Evolutionary conservation across 2,797 vertebrate genomes (phyloP).

Genomic region (Mastacembelus armatus): DNA sequence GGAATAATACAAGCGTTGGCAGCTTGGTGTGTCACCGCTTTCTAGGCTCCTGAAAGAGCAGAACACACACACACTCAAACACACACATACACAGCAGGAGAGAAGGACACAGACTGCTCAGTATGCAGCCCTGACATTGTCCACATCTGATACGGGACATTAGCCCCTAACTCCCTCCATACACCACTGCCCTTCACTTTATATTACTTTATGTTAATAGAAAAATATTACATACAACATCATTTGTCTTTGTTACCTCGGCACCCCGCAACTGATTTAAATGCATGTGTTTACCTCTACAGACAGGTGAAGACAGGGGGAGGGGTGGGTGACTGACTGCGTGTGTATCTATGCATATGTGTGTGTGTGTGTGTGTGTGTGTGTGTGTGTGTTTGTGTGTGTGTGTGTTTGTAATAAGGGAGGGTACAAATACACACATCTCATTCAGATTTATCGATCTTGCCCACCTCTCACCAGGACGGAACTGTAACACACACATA

Average conservation of each 20-base stretch:
- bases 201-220: constrained; percentile 99
- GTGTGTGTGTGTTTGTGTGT: constrained; percentile 12
- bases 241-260: constrained; percentile 99
- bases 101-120: constrained; percentile 99
- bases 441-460: constrained; percentile 84
- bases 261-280: constrained; percentile 95
- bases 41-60: constrained; percentile 82
- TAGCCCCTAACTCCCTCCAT: constrained; percentile 99
- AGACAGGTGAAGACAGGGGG: constrained; percentile 86
- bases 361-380: too few relatives aligned
- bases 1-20: constrained; percentile 93
- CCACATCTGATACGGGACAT: constrained; percentile 99
- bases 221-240: constrained; percentile 99
- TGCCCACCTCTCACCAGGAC: constrained; percentile 62
- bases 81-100: constrained; percentile 83
- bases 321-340: constrained; percentile 73
- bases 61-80: constrained; percentile 52
- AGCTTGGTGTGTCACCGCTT: constrained; percentile 93
- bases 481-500: constrained; percentile 37
- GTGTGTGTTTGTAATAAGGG: constrained; percentile 45
- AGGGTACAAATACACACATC: constrained; percentile 56
- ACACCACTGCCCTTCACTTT: constrained; percentile 99
- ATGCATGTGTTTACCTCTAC: constrained; percentile 99
- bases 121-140: constrained; percentile 99
- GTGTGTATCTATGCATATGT: constrained; percentile 12